phyloP scores from a whole-genome alignment of 2,888 invertebrate genomes.

The Tuta absoluta region DNA sequence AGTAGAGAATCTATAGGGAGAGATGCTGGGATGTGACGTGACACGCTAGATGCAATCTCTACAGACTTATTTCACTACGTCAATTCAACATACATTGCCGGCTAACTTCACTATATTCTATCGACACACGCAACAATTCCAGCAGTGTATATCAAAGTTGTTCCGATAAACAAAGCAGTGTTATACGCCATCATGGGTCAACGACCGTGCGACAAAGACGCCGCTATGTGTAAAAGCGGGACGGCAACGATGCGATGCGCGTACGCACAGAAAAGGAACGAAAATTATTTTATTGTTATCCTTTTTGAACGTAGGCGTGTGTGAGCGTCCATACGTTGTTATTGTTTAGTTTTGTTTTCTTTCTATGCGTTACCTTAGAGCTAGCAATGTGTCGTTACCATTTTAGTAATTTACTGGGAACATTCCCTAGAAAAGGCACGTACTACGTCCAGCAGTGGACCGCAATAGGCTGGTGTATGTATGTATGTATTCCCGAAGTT shows the following conservation, averaged over 20 bases:
- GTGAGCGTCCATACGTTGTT: conserved; percentile 60
- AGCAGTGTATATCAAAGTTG: too few relatives aligned
- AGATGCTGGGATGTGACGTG: conserved; percentile 76
- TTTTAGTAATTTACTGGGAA: too few relatives aligned
- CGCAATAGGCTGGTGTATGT: too few relatives aligned
- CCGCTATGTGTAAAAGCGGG: conserved; percentile 56
- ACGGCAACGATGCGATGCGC: conserved; percentile 73
- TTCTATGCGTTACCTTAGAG: conserved; percentile 36
- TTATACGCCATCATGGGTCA: conserved; percentile 58
- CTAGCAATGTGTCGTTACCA: too few relatives aligned
- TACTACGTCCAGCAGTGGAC: too few relatives aligned
- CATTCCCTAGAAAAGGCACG: too few relatives aligned
- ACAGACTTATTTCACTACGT: conserved; percentile 46
- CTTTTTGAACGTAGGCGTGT: conserved; percentile 55
- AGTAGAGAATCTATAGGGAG: conserved; percentile 64
- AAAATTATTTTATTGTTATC: conserved; percentile 76
- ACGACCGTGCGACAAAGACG: conserved; percentile 68
- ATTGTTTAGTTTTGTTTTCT: conserved; percentile 56
- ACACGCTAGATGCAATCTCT: conserved; percentile 78
- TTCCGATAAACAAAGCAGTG: too few relatives aligned
- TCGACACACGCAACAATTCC: too few relatives aligned
- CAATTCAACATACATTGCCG: too few relatives aligned
- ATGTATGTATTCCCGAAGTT: too few relatives aligned
- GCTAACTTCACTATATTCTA: too few relatives aligned
- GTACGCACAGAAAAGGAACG: conserved; percentile 80